Evolutionary conservation across 2,888 invertebrate genomes (phyloP), one percentile per base, ranked within the genome.

Genomic region (Heterodera filipjevi): DNA sequence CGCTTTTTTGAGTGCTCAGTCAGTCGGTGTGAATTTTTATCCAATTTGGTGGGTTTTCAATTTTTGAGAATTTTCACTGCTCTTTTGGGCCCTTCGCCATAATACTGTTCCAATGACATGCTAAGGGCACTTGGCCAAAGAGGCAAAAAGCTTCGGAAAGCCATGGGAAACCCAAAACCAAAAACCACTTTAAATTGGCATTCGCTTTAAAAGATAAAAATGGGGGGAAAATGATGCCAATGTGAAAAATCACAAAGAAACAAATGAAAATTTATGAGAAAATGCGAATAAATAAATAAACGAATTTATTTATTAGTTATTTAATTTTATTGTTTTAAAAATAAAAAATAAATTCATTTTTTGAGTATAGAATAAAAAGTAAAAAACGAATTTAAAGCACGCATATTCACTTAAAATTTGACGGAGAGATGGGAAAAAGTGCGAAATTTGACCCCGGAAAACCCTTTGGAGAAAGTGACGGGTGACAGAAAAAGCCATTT

Each of bases 121-220:
- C 59, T 3, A 27, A 5, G 59, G 12, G 27, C 59, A 59, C 59
- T 59, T 59, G 27, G 59, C 59, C 59, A 59, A 59, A 59, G 27
- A 27, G 59, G 59, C 59, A 59, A 59, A 59, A 59, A 59, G 59
- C 59, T 12, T n/a, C 27, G 59, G 59, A 59, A 59, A 59, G 22
- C 27, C 59, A 59, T 59, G 59, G 59, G 59, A 59, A 59, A 59
- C 27, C 59, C 59, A 59, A 59, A 59, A 59, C 59, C 59, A 59
- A 59, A 59, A 59, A 59, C 59, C 59, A 59, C 59, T 59, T 59
- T 22, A n/a, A 59, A 59, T 59, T 59, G 59, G n/a, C 59, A 59
- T 59, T 59, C 8, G 59, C 59, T n/a, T 22, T 1, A n/a, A 27
- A 59, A 59, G 59, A 27, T 59, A n/a, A n/a, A 59, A 59, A 59